phyloP scores from a whole-genome alignment of 2,888 invertebrate genomes.

The Athalia circularis region DNA sequence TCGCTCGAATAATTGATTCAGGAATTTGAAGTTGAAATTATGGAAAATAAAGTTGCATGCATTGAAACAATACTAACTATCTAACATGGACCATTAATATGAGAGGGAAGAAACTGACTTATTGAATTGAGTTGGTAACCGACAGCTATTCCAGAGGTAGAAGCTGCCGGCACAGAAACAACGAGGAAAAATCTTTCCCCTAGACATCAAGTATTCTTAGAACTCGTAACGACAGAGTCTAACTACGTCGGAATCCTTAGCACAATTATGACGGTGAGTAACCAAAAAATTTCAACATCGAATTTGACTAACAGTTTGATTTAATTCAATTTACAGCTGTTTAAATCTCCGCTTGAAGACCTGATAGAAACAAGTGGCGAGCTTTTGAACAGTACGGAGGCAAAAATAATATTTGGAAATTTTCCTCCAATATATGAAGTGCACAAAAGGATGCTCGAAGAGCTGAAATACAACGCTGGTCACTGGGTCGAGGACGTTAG shows the following conservation, averaged over 20 bases:
- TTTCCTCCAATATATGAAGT: conserved; percentile 95
- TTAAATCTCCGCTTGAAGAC: conserved; percentile 94
- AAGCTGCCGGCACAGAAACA: conserved; percentile 78
- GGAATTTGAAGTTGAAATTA: no score
- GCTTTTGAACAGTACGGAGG: conserved; percentile 91
- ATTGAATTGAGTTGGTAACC: conserved; percentile 60
- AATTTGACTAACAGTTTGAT: background rate
- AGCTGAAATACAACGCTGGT: conserved; percentile 77
- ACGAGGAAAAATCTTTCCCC: conserved; percentile 83
- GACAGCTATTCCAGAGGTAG: conserved; percentile 74
- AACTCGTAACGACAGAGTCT: conserved; percentile 96
- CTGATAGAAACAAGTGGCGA: conserved; percentile 81
- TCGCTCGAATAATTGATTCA: no score
- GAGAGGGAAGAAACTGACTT: conserved; percentile 62
- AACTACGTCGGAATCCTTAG: conserved; percentile 97
- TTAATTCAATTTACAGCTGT: conserved; percentile 80
- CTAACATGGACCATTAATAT: conserved; percentile 59
- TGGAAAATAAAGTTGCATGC: background rate
- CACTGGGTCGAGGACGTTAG: conserved; percentile 93
- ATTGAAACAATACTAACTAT: conserved; percentile 20
- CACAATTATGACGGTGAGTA: conserved; percentile 90
- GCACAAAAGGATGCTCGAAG: conserved; percentile 85
- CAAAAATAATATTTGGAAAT: conserved; percentile 96
- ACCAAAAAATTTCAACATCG: background rate
- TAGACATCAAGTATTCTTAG: conserved; percentile 90